Base-by-base conservation (phyloP, 2,113 vertebrate genomes). In the Etheostoma cragini region DNA sequence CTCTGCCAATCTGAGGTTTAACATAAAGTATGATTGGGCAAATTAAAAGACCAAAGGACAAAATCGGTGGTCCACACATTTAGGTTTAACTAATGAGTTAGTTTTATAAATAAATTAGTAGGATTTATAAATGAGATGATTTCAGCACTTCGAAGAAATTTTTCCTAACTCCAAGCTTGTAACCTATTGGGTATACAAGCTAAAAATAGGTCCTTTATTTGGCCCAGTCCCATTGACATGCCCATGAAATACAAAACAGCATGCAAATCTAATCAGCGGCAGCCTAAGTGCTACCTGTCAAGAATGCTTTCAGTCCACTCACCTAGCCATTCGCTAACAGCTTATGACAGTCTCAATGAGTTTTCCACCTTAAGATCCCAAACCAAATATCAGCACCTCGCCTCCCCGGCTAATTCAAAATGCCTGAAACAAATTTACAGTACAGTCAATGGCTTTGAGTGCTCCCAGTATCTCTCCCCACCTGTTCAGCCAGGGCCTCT, bases 301-400 rank as follows among this genome's bases (percentile, higher is more conserved):
- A 60, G 78, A 78, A 38, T 17, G 30, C 35, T 91, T 90, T 66
- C 69, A 26, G 1, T 76, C 53, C 50, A 60, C 52, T 90, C 84
- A 83, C 65, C 49, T 56, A 35, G 63, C 47, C 49, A 46, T 66
- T 73, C 3, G 45, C 81, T 90, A 90, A 91, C 80, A 35, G 52
- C 8, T 4, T 77, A 47, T 86, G 87, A 90, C 90, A 93, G 69
- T 56, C 60, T 82, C 72, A 84, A 88, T 90, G 80, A 89, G 75
- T 87, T 87, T 82, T 68, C 72, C 79, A 81, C 82, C 73, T 81
- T 83, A 69, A 86, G 85, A 92, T 81, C 88, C 78, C 52, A 62
- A 89, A 86, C 72, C 49, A 76, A 92, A 89, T 87, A 87, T 72
- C 71, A 54, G 62, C 66, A 53, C 61, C 78, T 45, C 50, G 0